A percentile compares a stretch with the other conserved stretches of the same genome.
These are phyloP conservation scores for Dendrophyllia cribrosa DNA, from an alignment of 64 coral and sea anemone genomes.

Conservation along the genomic window DNA sequence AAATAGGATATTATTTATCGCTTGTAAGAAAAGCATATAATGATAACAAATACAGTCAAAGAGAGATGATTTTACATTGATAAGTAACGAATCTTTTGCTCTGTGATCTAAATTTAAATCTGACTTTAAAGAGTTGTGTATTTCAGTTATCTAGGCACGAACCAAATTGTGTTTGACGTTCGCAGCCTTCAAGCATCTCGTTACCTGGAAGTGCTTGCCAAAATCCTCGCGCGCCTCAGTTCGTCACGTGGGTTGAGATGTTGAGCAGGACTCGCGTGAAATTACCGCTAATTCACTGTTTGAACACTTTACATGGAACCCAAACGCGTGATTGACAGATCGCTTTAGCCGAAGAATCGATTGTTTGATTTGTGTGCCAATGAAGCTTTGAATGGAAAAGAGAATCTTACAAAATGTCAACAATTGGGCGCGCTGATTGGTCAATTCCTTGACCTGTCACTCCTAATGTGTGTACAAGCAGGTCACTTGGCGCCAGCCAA, in stretches of 20 bases:
- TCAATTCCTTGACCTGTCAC: conserved; percentile 86
- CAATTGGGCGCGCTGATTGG: conserved; percentile 72
- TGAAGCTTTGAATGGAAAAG: conserved; percentile 81
- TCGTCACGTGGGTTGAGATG: conserved; percentile 54
- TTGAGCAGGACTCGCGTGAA: conserved; percentile 34
- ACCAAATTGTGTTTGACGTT: background rate
- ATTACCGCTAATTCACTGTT: conserved; percentile 44
- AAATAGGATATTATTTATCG: conserved; percentile 69
- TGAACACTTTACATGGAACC: conserved; percentile 67
- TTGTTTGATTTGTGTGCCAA: conserved; percentile 97
- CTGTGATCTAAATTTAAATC: conserved; percentile 14
- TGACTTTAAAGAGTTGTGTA: conserved; percentile 23
- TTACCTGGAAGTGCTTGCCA: background rate
- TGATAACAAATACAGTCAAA: conserved; percentile 70
- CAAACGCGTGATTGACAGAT: conserved; percentile 93
- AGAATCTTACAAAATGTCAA: conserved; percentile 90
- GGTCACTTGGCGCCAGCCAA: conserved; percentile 91
- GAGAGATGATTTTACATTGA: conserved; percentile 45
- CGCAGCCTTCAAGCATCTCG: background rate
- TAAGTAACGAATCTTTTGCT: conserved; percentile 24
- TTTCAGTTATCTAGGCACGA: background rate
- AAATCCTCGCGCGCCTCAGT: conserved; percentile 7
- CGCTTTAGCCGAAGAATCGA: conserved; percentile 80
- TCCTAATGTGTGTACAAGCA: conserved; percentile 72
- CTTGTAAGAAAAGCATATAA: conserved; percentile 64